phyloP scores from a whole-genome alignment of 2,797 vertebrate genomes.

The Pristis pectinata region DNA sequence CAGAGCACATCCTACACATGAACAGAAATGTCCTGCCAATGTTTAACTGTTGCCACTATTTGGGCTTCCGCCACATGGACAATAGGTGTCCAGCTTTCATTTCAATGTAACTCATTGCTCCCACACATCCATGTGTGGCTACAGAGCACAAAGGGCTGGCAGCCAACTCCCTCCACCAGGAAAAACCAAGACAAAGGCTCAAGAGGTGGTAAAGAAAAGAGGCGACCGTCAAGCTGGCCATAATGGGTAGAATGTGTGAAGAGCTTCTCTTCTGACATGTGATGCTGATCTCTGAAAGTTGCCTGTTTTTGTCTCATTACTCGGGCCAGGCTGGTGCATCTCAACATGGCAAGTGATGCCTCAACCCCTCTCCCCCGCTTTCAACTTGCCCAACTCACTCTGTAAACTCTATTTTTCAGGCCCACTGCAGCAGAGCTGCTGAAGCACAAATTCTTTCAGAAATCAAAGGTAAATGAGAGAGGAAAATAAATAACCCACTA shows the following conservation, averaged over 20 bases:
- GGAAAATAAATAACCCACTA: not conserved
- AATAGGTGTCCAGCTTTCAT: not conserved
- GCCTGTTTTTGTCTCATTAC: not conserved
- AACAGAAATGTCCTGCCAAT: not conserved
- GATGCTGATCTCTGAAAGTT: not conserved
- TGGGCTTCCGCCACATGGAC: not conserved
- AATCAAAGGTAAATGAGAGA: constrained; percentile 37
- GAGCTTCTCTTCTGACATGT: not conserved
- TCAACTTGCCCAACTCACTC: not conserved
- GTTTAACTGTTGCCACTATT: not conserved
- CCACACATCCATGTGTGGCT: not conserved
- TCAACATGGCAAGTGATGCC: not conserved
- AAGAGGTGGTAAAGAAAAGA: not conserved
- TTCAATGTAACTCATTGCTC: not conserved
- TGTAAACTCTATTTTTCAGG: constrained; percentile 33
- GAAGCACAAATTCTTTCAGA: constrained; percentile 40
- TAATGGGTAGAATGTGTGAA: not conserved
- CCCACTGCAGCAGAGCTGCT: constrained; percentile 39
- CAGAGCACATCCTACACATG: not conserved
- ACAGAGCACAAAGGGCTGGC: not conserved
- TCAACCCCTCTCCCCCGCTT: not conserved
- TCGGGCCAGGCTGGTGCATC: not conserved
- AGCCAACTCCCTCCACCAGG: not conserved
- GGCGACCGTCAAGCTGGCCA: not conserved
- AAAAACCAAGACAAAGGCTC: not conserved